Percentiles rank a stretch among this genome's conserved stretches.
phyloP scores from a whole-genome alignment of 2,797 vertebrate species.

The Centroberyx gerrardi region DNA sequence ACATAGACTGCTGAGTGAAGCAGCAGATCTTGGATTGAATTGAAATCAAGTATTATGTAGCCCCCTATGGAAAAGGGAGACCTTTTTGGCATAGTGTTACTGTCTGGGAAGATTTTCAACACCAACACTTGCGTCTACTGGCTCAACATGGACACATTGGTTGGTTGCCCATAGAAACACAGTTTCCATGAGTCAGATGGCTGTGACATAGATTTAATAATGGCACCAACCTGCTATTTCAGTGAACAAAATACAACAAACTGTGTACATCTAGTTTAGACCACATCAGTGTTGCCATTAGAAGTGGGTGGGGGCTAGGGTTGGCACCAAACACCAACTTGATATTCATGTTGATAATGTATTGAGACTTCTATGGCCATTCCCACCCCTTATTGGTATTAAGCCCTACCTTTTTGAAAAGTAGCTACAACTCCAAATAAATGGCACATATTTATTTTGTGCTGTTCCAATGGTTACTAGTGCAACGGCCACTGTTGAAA shows the following conservation, averaged over 20 bases:
- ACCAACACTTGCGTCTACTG: constrained; percentile 40
- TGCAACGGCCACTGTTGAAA: constrained; percentile 30
- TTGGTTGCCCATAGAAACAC: constrained; percentile 46
- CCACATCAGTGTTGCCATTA: not conserved
- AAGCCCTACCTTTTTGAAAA: not conserved
- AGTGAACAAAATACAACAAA: not conserved
- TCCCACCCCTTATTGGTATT: not conserved
- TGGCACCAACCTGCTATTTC: not conserved
- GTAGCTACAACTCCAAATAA: not conserved
- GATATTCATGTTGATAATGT: not conserved
- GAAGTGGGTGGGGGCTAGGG: not conserved
- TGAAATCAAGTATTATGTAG: not conserved
- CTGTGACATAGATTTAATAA: constrained; percentile 27
- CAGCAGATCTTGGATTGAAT: not conserved
- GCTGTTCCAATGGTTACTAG: constrained; percentile 43
- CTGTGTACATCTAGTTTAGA: no score
- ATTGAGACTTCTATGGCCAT: not conserved
- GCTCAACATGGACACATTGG: constrained; percentile 37
- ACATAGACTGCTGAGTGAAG: not conserved
- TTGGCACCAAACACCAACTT: no score
- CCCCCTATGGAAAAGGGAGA: not conserved
- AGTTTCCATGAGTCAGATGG: constrained; percentile 37
- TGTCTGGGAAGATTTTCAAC: constrained; percentile 26
- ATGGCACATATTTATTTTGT: not conserved
- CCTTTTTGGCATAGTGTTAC: constrained; percentile 16